These are phyloP conservation scores for Sciaenops ocellatus DNA, from an alignment of 2,797 vertebrate species.

Conservation along the genomic window DNA sequence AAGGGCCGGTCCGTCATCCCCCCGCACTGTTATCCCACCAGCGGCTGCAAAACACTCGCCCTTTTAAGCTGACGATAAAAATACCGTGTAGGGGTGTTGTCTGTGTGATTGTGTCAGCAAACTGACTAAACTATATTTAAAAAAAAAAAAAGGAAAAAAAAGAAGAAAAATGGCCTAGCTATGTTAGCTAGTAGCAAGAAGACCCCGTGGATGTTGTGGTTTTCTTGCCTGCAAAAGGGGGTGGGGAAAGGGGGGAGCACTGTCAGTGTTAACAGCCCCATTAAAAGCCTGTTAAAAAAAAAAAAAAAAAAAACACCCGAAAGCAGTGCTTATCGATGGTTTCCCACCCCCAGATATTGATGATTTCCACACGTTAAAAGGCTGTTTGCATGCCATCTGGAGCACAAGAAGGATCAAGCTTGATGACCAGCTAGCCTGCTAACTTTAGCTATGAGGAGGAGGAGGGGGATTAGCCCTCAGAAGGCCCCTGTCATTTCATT, in stretches of 20 bases:
- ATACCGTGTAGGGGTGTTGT: neutral
- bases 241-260: constrained; percentile 8
- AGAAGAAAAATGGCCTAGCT: no score
- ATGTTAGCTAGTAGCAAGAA: constrained; percentile 36
- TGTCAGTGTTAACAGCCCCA: constrained; percentile 5
- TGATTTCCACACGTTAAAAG: neutral
- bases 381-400: constrained; percentile 11
- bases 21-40: constrained; percentile 33
- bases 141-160: no score
- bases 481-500: constrained; percentile 79
- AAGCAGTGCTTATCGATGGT: constrained; percentile 1
- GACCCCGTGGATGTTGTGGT: constrained; percentile 59
- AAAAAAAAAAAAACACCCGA: neutral
- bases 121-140: neutral
- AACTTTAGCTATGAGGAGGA: constrained; percentile 68
- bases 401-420: constrained; percentile 23
- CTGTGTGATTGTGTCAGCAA: neutral
- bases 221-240: constrained; percentile 37
- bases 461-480: constrained; percentile 75
- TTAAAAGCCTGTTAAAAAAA: constrained; percentile 11
- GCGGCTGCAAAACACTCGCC: constrained; percentile 14
- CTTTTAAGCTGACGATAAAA: neutral
- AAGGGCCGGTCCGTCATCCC: constrained; percentile 39
- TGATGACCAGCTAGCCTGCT: constrained; percentile 71
- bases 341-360: neutral